Evolutionary conservation across 92 coral and sea anemone species (phyloP).

Genomic region (Virgularia gustaviana): DNA sequence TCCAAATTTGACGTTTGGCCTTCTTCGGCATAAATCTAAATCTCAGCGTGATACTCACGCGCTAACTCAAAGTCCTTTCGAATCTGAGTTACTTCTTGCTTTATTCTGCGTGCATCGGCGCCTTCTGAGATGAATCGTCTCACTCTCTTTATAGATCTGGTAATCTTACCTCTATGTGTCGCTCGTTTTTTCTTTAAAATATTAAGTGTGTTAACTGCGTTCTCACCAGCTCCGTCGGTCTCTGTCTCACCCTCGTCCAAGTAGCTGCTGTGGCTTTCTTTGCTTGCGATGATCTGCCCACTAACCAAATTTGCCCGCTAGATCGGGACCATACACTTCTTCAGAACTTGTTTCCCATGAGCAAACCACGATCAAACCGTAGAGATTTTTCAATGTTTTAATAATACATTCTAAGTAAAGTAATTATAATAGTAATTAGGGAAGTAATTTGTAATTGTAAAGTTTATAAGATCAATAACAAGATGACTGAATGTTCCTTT

Average conservation of each 20-base stretch:
- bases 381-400: no score
- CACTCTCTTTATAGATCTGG: conserved; percentile 32
- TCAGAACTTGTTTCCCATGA: conserved; percentile 6
- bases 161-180: conserved; percentile 15
- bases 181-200: conserved; percentile 6
- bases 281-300: conserved; percentile 7
- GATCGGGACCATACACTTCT: conserved; percentile 3
- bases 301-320: conserved; percentile 12
- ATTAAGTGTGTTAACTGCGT: not conserved
- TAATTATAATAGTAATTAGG: no score
- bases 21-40: not conserved
- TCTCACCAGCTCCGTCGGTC: not conserved
- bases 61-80: conserved; percentile 22
- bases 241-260: not conserved
- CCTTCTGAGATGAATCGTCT: not conserved
- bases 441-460: no score
- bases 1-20: conserved; percentile 14
- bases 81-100: conserved; percentile 31
- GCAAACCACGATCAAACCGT: not conserved
- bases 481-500: no score
- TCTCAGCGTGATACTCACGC: conserved; percentile 16
- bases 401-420: no score
- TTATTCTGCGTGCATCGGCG: not conserved
- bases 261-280: not conserved
- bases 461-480: no score